phyloP scores from a whole-genome alignment of 2,888 invertebrate genomes.

The Drosophila atripex region DNA sequence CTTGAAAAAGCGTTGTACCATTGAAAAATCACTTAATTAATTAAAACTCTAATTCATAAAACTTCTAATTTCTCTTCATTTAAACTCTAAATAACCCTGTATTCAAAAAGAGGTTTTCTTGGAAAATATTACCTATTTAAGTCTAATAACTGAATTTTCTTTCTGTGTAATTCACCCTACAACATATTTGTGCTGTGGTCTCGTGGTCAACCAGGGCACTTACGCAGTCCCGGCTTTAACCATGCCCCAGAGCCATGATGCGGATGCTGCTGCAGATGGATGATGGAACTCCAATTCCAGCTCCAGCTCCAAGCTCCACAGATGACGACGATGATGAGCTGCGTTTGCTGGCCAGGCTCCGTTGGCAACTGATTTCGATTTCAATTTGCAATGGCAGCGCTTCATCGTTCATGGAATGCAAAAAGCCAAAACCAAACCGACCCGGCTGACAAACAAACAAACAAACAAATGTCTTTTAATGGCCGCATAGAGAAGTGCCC shows the following conservation, averaged over 20 bases:
- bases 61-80: too few relatives aligned
- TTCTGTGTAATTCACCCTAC: slow-evolving; percentile 3
- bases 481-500: slow-evolving; percentile 67
- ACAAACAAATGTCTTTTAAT: slow-evolving; percentile 77
- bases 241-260: slow-evolving; percentile 43
- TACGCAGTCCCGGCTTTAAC: slow-evolving; percentile 53
- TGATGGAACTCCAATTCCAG: slow-evolving; percentile 23
- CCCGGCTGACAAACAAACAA: slow-evolving; percentile 38
- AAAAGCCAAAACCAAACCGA: slow-evolving; percentile 40
- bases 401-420: slow-evolving; percentile 52
- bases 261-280: slow-evolving; percentile 21
- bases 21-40: too few relatives aligned
- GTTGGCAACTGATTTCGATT: slow-evolving; percentile 75
- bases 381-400: slow-evolving; percentile 66
- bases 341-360: slow-evolving; percentile 26
- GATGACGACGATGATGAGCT: slow-evolving; percentile 46
- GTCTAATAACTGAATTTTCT: neutral
- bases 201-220: slow-evolving; percentile 72
- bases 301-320: slow-evolving; percentile 7
- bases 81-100: too few relatives aligned
- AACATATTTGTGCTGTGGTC: slow-evolving; percentile 62
- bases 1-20: neutral
- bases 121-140: too few relatives aligned
- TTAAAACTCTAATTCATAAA: too few relatives aligned
- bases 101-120: too few relatives aligned